phyloP scores from a whole-genome alignment of 2,888 invertebrate species.

The Heliothis peltigera region DNA sequence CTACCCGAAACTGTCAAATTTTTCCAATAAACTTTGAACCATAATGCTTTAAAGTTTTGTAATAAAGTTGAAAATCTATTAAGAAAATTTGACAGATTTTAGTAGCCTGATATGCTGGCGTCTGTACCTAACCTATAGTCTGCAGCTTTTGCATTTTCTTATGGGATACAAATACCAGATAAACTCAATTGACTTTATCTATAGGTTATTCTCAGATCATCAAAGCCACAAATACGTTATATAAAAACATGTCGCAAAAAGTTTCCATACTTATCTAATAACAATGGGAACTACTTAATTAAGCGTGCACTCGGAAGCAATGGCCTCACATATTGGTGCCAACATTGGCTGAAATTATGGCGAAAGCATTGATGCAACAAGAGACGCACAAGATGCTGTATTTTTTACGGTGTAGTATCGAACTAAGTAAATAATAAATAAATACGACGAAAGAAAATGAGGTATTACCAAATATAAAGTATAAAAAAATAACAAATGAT shows the following conservation, averaged over 20 bases:
- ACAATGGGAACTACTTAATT: slow-evolving; percentile 57
- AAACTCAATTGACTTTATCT: not conserved
- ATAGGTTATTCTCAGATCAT: slow-evolving; percentile 30
- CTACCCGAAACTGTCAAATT: too few relatives aligned
- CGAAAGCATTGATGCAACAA: slow-evolving; percentile 24
- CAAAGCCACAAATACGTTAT: slow-evolving; percentile 37
- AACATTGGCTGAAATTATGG: slow-evolving; percentile 24
- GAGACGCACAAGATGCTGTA: not conserved
- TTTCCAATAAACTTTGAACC: too few relatives aligned
- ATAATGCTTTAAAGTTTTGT: too few relatives aligned
- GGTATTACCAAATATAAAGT: too few relatives aligned
- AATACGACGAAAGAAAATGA: too few relatives aligned
- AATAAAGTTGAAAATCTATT: too few relatives aligned
- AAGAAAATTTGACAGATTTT: too few relatives aligned
- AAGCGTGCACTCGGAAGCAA: slow-evolving; percentile 54
- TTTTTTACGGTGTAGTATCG: too few relatives aligned
- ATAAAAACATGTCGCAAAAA: slow-evolving; percentile 50
- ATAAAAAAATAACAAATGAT: too few relatives aligned
- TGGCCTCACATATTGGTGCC: slow-evolving; percentile 32
- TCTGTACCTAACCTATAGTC: too few relatives aligned
- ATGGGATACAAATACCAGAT: not conserved
- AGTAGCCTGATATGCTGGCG: too few relatives aligned
- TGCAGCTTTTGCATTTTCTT: not conserved
- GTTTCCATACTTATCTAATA: slow-evolving; percentile 52
- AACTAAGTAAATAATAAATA: too few relatives aligned